Evolutionary conservation across 2,888 invertebrate genomes (phyloP), one percentile per base, ranked within the genome.

Genomic region (Hemicrepidius hirtus): DNA sequence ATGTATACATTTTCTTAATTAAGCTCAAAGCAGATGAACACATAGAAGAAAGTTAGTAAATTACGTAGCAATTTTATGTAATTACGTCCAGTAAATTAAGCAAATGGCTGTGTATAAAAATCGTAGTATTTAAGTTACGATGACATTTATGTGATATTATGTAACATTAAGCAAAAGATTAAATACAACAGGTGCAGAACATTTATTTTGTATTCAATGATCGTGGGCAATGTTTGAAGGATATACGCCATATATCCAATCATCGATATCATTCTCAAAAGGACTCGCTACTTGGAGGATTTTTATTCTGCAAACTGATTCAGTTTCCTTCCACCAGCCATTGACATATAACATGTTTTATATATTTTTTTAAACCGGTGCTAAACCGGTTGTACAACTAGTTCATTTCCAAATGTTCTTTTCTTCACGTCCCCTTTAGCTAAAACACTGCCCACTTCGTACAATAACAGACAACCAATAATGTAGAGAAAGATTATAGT

Each of bases 361-460:
- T 76, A 75, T 78, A 74, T 77, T 77, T 74, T 77, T 77, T 76
- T 77, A 75, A 63, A 67, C 67, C 55, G 41, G 62, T 68, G 68
- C 32, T 12, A 73, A 80, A 81, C 81, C 80, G 80, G 81, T 80
- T 79, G 62, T 66, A 76, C 79, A 80, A 81, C 80, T 81, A 77
- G 81, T 80, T 80, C 79, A 81, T 77, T 80, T 80, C 79, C 76
- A 71, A 78, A 78, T 80, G 75, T 76, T 71, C 69, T 78, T 59
- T 50, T 10, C 71, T 59, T 49, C 32, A 69, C 53, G 57, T 50
- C 59, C 6, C 16, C n/a, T 10, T 40, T 10, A 6, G 0, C 16
- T 21, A 10, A 13, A 7, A 5, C 0, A 35, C 32, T 21, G 55
- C 28, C 1, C 32, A 35, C 55, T 16, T 32, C 1, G 1, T 13